Base-by-base conservation (phyloP, 2,797 vertebrate species). In the Platyrinchus mystaceus region DNA sequence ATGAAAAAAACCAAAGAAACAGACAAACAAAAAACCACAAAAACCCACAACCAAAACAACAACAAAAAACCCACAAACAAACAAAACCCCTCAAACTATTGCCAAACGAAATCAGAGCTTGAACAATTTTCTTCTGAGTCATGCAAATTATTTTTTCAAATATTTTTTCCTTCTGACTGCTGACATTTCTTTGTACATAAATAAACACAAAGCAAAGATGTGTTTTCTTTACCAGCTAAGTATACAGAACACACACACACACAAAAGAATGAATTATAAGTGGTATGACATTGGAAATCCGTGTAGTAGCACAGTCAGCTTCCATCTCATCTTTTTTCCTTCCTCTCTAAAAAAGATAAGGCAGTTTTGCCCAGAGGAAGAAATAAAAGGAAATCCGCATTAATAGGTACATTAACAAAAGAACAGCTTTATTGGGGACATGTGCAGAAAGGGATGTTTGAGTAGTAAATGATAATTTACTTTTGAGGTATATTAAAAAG, bases 401-500 rank as follows among this genome's bases (percentile, higher is more conserved):
- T 98, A 98, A 98, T 98, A 98, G 97, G 98, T 97, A 97, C 96
- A 98, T 98, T 98, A 98, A 98, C 84, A 90, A 98, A 87, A 98
- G 96, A 96, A 92, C 67, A 94, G 96, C 95, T 97, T 97, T 98
- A 97, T 59, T 97, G 97, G 88, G 94, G 94, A 95, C 94, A 96
- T 96, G 95, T 95, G 94, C 93, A 95, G 92, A 97, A 97, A 96
- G 75, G 79, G 71, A 95, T 97, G 90, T 98, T 98, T 98, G 96
- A 97, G 95, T 97, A 97, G 97, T 95, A 97, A 98, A 98, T 97
- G 95, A 97, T 98, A 97, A 97, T 98, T 98, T 98, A 98, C 96
- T 97, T 98, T 97, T 97, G 97, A 98, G 98, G 97, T 98, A 97
- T 98, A 97, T 98, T 98, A 98, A 98, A 99, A 98, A 98, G 97